Evolutionary conservation across 2,797 vertebrate genomes (phyloP).

Genomic region (Geotrypetes seraphini): DNA sequence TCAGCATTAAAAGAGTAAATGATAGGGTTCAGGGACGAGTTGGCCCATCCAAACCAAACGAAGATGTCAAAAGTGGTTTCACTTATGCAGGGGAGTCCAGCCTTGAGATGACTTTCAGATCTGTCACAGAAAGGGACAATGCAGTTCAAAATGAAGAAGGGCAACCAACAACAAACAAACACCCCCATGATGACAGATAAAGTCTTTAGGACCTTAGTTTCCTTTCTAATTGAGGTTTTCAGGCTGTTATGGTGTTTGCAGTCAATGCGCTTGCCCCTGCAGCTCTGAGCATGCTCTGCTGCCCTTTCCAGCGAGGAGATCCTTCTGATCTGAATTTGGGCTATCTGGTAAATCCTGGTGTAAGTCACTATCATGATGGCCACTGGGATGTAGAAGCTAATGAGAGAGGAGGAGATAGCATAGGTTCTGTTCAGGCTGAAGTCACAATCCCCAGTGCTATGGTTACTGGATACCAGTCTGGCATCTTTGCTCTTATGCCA

Average conservation of each 20-base stretch:
- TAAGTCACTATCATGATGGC: slow-evolving; percentile 93
- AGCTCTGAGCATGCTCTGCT: slow-evolving; percentile 78
- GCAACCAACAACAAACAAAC: slow-evolving; percentile 93
- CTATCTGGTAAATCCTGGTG: slow-evolving; percentile 85
- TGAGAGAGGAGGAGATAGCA: slow-evolving; percentile 85
- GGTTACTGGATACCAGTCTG: slow-evolving; percentile 6
- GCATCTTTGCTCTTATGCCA: slow-evolving; percentile 71
- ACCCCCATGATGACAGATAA: slow-evolving; percentile 89
- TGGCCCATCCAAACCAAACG: slow-evolving; percentile 95
- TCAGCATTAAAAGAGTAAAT: slow-evolving; percentile 94
- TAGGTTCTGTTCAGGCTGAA: slow-evolving; percentile 88
- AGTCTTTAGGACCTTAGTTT: slow-evolving; percentile 90
- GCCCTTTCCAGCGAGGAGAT: slow-evolving; percentile 85
- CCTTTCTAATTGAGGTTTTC: slow-evolving; percentile 74
- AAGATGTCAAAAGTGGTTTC: slow-evolving; percentile 89
- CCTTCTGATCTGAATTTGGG: slow-evolving; percentile 79
- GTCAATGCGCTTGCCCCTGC: slow-evolving; percentile 55
- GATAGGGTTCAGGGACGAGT: slow-evolving; percentile 87
- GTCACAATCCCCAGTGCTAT: slow-evolving; percentile 53
- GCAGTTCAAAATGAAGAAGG: slow-evolving; percentile 90
- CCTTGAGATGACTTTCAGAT: slow-evolving; percentile 34
- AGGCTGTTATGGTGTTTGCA: slow-evolving; percentile 62
- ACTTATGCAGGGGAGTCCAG: slow-evolving; percentile 79
- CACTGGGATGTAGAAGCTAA: slow-evolving; percentile 94
- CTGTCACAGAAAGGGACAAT: slow-evolving; percentile 82